Evolutionary conservation across 2,113 vertebrate species (phyloP), one percentile per base, ranked within the genome.

Genomic region (Oryzias celebensis): DNA sequence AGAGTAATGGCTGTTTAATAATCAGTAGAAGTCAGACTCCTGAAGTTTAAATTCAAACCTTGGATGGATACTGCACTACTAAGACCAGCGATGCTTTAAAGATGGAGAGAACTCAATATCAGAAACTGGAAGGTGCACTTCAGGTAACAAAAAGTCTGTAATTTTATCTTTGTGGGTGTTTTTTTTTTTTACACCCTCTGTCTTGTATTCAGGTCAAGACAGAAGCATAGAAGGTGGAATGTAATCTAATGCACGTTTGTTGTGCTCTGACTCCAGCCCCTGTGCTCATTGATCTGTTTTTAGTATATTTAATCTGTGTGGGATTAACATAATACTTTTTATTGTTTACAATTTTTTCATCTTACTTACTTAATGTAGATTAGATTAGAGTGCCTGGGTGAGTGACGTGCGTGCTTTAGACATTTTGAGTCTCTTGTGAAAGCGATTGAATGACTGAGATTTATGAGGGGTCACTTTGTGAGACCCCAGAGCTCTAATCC

Each of bases 191-290:
- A 26, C 66, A 23, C 63, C 68, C 20, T 52, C 18, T 53, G 74
- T 58, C 31, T 8, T 72, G 65, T 36, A 65, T 81, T 81, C 53
- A 75, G 58, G 54, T 71, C 75, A 54, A 81, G 62, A 84, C 78
- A 81, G 82, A 81, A 74, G 77, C 78, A 14, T 68, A 47, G 77
- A 68, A 72, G 71, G 71, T 52, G 2, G 49, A 43, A 68, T 60
- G 74, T 75, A 82, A 85, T 85, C 64, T 81, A 65, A 84, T 84
- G 75, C 87, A 78, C 5, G 55, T 81, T 82, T 52, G 72, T 53
- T 14, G 22, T 2, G 43, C 65, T 62, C 53, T 41, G 51, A 45
- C 71, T 68, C 49, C 31, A 10, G 60, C 53, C 22, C 42, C 57
- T 28, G 43, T 26, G 14, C 49, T 22, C 56, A 43, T 68, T 41